Percentiles rank a stretch among this genome's conserved stretches.
phyloP scores from a whole-genome alignment of 2,797 vertebrate species.

The Nyctalus aviator region DNA sequence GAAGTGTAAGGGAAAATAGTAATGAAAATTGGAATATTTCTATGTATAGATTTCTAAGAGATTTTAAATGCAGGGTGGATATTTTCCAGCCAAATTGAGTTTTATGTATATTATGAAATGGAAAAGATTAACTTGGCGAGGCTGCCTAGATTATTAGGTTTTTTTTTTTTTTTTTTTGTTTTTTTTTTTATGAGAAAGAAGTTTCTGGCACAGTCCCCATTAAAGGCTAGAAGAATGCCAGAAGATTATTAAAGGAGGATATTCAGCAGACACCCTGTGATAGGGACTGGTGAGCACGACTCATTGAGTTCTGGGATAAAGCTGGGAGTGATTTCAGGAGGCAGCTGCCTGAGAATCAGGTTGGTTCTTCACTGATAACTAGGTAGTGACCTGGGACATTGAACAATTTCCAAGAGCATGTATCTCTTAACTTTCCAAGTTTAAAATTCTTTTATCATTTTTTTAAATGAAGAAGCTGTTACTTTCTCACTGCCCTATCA shows the following conservation, averaged over 20 bases:
- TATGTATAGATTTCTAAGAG: background rate
- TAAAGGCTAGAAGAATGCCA: slow-evolving; percentile 53
- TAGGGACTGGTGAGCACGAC: background rate
- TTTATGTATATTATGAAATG: slow-evolving; percentile 9
- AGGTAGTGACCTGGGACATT: background rate
- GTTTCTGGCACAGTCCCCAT: slow-evolving; percentile 42
- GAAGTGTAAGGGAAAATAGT: background rate
- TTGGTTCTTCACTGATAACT: background rate
- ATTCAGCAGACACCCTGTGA: slow-evolving; percentile 3
- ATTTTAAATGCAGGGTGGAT: background rate
- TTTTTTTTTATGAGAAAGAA: slow-evolving; percentile 57
- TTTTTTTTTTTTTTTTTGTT: background rate
- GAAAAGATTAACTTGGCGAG: slow-evolving; percentile 11
- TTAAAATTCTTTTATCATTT: background rate
- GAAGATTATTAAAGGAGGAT: slow-evolving; percentile 47
- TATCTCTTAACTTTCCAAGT: background rate
- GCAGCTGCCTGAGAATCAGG: background rate
- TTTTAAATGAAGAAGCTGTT: background rate
- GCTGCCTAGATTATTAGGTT: background rate
- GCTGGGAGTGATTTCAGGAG: background rate
- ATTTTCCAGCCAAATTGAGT: slow-evolving; percentile 32
- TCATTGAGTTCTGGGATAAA: background rate
- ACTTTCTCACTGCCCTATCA: background rate
- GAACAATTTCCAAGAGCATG: background rate
- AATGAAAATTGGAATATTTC: background rate